Conservation (phyloP, 2,888 invertebrate genomes). For the Drosophila mayaguana region DNA sequence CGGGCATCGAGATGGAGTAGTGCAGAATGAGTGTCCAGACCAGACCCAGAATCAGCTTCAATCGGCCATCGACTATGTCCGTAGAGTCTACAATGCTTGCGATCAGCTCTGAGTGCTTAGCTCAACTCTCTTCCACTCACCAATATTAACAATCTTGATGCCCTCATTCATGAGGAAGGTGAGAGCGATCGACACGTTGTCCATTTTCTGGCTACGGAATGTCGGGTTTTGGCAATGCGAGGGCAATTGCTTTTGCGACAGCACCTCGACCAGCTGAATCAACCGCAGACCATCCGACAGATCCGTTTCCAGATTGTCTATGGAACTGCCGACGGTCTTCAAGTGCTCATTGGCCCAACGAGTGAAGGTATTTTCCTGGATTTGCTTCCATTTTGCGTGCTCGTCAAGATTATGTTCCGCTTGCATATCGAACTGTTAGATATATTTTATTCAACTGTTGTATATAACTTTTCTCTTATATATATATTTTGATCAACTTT, state of each 20-base stretch:
- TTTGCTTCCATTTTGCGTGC: conserved; percentile 96
- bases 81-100: conserved; percentile 88
- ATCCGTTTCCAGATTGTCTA: conserved; percentile 93
- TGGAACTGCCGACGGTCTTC: conserved; percentile 91
- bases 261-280: conserved; percentile 91
- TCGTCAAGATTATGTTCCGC: conserved; percentile 93
- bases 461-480: too few species aligned
- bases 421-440: conserved; percentile 86
- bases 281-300: conserved; percentile 93
- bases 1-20: conserved; percentile 96
- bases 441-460: conserved; percentile 76
- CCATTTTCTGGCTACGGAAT: conserved; percentile 95
- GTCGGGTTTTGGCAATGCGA: conserved; percentile 93
- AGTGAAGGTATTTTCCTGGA: conserved; percentile 97
- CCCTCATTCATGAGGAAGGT: conserved; percentile 94
- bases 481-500: conserved; percentile 19
- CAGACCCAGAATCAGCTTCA: conserved; percentile 95
- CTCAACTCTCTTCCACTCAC: conserved; percentile 87
- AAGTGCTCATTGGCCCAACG: conserved; percentile 97
- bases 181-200: conserved; percentile 95
- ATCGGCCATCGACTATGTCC: conserved; percentile 95
- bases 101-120: background rate
- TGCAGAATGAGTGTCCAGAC: conserved; percentile 97
- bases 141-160: conserved; percentile 96
- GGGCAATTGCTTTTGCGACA: conserved; percentile 92